Conservation (phyloP, 2,888 invertebrate genomes). For the Proisotoma minuta region DNA sequence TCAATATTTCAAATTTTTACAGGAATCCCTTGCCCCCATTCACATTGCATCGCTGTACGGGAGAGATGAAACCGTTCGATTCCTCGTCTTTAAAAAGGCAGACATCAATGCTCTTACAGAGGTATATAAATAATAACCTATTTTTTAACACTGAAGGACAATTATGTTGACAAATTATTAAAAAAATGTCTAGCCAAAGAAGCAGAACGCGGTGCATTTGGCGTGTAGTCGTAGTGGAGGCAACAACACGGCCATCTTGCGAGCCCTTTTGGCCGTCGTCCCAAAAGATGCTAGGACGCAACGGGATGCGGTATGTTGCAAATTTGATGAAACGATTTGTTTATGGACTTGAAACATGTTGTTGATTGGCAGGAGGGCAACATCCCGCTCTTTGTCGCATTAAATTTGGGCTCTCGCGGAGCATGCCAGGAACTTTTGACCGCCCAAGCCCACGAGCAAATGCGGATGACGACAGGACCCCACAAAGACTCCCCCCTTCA, state of each 20-base stretch:
- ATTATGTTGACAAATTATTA: background rate
- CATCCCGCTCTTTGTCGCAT: conserved; percentile 86
- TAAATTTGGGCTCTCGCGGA: conserved; percentile 90
- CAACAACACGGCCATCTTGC: conserved; percentile 82
- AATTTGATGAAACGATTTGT: background rate
- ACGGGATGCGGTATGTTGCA: conserved; percentile 57
- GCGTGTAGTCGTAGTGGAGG: conserved; percentile 90
- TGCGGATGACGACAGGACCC: conserved; percentile 52
- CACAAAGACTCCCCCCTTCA: conserved; percentile 93
- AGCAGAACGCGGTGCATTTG: conserved; percentile 91
- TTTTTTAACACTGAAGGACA: background rate
- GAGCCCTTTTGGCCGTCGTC: conserved; percentile 78
- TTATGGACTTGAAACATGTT: background rate
- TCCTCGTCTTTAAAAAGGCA: conserved; percentile 79
- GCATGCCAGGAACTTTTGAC: conserved; percentile 89
- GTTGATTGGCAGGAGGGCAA: conserved; percentile 49
- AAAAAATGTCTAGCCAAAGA: conserved; percentile 67
- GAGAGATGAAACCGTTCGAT: conserved; percentile 61
- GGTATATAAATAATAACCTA: conserved; percentile 60
- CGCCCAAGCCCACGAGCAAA: conserved; percentile 80
- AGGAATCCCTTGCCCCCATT: conserved; percentile 96
- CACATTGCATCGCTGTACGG: conserved; percentile 98
- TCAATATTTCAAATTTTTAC: conserved; percentile 43
- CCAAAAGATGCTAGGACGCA: conserved; percentile 83
- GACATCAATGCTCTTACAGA: conserved; percentile 90